Evolutionary conservation across 2,888 invertebrate genomes (phyloP).

Genomic region (Bellardia pandia): DNA sequence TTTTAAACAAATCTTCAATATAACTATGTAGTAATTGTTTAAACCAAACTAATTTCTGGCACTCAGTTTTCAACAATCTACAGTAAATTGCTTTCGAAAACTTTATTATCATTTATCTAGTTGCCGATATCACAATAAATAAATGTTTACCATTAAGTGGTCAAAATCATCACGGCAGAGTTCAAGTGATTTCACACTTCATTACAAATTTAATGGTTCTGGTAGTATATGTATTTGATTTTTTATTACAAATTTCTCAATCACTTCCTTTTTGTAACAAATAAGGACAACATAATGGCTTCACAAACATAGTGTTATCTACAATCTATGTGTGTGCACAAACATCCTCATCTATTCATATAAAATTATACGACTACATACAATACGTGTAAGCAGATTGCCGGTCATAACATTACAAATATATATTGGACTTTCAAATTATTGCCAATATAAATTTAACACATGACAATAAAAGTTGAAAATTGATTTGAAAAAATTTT

Average conservation of each 20-base stretch:
- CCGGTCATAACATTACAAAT: background rate
- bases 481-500: slow-evolving; percentile 59
- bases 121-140: slow-evolving; percentile 38
- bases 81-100: slow-evolving; percentile 41
- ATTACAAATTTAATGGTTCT: slow-evolving; percentile 70
- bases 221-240: slow-evolving; percentile 45
- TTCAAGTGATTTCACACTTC: slow-evolving; percentile 69
- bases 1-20: no score
- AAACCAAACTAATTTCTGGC: no score
- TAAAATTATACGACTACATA: slow-evolving; percentile 24
- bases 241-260: slow-evolving; percentile 56
- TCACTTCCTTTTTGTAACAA: slow-evolving; percentile 55
- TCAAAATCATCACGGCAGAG: slow-evolving; percentile 60
- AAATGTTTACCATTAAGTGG: slow-evolving; percentile 66
- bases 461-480: slow-evolving; percentile 70
- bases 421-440: slow-evolving; percentile 64
- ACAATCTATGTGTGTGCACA: slow-evolving; percentile 3
- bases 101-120: slow-evolving; percentile 29
- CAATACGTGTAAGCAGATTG: background rate
- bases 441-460: slow-evolving; percentile 72
- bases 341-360: background rate
- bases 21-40: no score
- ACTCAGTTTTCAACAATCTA: background rate
- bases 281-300: slow-evolving; percentile 41
- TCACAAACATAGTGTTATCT: background rate